A percentile compares a stretch with the other conserved stretches of the same genome.
These are phyloP conservation scores for Artibeus lituratus DNA, from an alignment of 2,797 vertebrate genomes.

Conservation along the genomic window DNA sequence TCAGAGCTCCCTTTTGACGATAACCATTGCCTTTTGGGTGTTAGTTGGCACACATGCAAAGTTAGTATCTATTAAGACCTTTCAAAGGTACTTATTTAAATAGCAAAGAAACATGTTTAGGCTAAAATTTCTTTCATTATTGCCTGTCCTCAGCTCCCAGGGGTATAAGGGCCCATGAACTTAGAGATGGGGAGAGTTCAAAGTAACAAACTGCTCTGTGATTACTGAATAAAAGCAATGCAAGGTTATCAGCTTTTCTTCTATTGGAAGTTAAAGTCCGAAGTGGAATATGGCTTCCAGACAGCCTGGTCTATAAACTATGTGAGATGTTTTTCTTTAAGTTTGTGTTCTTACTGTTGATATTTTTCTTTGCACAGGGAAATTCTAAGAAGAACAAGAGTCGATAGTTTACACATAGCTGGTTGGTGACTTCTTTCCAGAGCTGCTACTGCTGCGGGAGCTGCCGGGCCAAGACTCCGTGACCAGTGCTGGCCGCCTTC, in stretches of 20 bases:
- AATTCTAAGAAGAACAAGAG: conserved; percentile 97
- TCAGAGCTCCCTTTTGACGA: not conserved
- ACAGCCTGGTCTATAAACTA: not conserved
- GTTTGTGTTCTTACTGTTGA: conserved; percentile 61
- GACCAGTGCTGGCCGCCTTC: conserved; percentile 60
- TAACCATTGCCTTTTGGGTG: not conserved
- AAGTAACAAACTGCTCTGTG: not conserved
- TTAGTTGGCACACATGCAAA: not conserved
- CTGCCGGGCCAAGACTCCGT: conserved; percentile 27
- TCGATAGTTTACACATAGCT: conserved; percentile 85
- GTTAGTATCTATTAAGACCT: not conserved
- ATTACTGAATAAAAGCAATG: not conserved
- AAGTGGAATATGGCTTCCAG: not conserved
- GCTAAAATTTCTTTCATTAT: not conserved
- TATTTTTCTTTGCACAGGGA: conserved; percentile 83
- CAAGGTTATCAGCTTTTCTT: not conserved
- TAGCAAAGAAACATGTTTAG: not conserved
- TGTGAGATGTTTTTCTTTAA: conserved; percentile 13
- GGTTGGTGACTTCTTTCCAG: conserved; percentile 43
- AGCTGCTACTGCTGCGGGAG: conserved; percentile 71
- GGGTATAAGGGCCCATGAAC: not conserved
- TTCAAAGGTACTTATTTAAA: conserved; percentile 1
- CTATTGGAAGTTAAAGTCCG: not conserved
- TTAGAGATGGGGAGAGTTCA: not conserved
- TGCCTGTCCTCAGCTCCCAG: not conserved